These are phyloP conservation scores for Zosterops lateralis DNA, from an alignment of 2,113 vertebrate species.

Conservation along the genomic window DNA sequence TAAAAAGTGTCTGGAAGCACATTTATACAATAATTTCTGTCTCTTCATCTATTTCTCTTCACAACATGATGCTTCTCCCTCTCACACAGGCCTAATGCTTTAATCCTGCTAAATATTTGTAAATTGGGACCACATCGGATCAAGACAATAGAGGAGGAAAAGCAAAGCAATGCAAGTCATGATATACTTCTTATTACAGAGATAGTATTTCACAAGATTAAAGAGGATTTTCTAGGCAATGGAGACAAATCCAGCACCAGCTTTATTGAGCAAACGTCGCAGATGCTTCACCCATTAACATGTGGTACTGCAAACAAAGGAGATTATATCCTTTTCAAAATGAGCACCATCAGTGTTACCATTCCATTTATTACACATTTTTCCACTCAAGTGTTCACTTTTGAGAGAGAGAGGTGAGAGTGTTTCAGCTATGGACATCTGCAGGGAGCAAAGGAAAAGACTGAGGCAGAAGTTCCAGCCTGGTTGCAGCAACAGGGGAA, in stretches of 20 bases:
- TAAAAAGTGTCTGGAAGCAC: not conserved
- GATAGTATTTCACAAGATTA: not conserved
- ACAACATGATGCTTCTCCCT: not conserved
- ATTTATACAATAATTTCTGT: not conserved
- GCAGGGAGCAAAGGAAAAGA: not conserved
- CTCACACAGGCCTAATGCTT: not conserved
- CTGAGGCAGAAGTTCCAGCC: not conserved
- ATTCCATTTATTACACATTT: not conserved
- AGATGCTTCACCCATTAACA: not conserved
- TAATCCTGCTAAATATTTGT: constrained; percentile 7
- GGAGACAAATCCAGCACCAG: not conserved
- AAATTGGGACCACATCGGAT: not conserved
- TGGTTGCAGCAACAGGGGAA: not conserved
- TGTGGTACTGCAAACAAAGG: not conserved
- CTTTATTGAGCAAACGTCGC: not conserved
- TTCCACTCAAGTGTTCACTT: not conserved
- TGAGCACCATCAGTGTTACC: not conserved
- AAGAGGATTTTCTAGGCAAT: constrained; percentile 30
- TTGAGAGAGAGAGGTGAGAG: not conserved
- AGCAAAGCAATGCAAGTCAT: not conserved
- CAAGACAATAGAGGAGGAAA: not conserved
- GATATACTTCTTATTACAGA: not conserved
- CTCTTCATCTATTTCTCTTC: not conserved
- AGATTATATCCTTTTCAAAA: constrained; percentile 17
- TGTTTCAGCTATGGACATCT: not conserved